Evolutionary conservation across 2,113 vertebrate genomes (phyloP), one percentile per base, ranked within the genome.

Genomic region (Circaetus gallicus): DNA sequence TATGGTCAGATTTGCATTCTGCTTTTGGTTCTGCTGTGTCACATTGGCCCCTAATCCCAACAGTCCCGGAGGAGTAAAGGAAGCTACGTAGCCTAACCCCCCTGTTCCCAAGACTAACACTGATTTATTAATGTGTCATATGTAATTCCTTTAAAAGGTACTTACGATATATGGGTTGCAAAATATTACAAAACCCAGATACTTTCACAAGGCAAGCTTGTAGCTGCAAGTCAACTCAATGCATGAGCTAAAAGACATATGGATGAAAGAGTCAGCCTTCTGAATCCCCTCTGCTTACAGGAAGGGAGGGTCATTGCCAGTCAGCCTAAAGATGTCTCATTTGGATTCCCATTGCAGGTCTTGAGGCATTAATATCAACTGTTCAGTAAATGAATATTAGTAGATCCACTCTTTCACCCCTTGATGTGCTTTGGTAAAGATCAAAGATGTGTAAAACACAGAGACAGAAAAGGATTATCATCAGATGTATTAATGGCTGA

Each of bases 181-280:
- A 88, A 82, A 65, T 34, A 13, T 92, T 93, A 65, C 86, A 80
- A 95, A 89, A 47, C 25, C 15, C 43, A 52, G 29, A 43, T 24
- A 13, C 26, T 76, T 80, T 86, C 82, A 80, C 74, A 90, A 85
- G 7, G 7, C 56, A 22, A 86, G 18, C 71, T 80, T 72, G 74
- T 82, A 79, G 74, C 70, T 87, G 52, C 56, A 76, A 50, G 92
- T 78, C 72, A 45, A 43, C 34, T n/a, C 42, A 42, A n/a, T 7
- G 15, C 0, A 0, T 43, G 56, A 69, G 52, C n/a, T 55, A 26
- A n/a, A 79, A 78, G 50, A 36, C 25, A 4, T 0, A 14, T 0
- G 11, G 19, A 29, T 55, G 17, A 16, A 65, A 43, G 32, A 58
- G 20, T 29, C 47, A 70, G 17, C 3, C 40, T 62, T 58, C 50